These are phyloP conservation scores for Pardosa pseudoannulata DNA, from an alignment of 2,888 invertebrate species.

Conservation along the genomic window DNA sequence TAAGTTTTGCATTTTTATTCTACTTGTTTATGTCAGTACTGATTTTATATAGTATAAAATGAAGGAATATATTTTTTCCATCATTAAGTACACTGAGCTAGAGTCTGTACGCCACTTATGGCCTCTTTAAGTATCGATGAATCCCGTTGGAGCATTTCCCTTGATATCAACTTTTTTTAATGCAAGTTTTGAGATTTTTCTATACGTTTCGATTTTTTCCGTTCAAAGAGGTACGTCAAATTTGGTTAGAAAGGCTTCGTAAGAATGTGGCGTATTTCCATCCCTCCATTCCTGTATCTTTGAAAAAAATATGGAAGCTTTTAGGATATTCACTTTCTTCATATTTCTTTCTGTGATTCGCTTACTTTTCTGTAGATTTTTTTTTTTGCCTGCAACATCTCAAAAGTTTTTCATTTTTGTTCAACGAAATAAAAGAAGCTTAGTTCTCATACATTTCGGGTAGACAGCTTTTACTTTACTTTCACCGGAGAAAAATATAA, in stretches of 20 bases:
- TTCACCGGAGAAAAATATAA: background rate
- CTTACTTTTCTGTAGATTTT: slow-evolving; percentile 1
- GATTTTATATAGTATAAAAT: too few species aligned
- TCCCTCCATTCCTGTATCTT: background rate
- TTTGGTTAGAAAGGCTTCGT: background rate
- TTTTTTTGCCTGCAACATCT: background rate
- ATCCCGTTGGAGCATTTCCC: too few species aligned
- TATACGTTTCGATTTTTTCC: background rate
- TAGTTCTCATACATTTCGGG: background rate
- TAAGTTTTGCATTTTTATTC: too few species aligned
- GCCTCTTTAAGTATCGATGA: too few species aligned
- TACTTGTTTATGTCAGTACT: too few species aligned
- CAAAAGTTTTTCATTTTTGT: background rate
- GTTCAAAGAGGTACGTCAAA: background rate
- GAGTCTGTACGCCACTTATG: too few species aligned
- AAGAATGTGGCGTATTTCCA: background rate
- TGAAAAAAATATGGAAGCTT: background rate
- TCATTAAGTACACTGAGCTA: too few species aligned
- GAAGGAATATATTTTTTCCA: too few species aligned
- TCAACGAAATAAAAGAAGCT: background rate
- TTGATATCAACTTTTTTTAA: too few species aligned
- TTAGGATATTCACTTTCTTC: slow-evolving; percentile 3
- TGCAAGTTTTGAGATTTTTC: too few species aligned
- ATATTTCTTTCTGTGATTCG: background rate
- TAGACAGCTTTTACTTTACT: background rate